Evolutionary conservation across 2,888 invertebrate genomes (phyloP).

Genomic region (Idaea biselata): DNA sequence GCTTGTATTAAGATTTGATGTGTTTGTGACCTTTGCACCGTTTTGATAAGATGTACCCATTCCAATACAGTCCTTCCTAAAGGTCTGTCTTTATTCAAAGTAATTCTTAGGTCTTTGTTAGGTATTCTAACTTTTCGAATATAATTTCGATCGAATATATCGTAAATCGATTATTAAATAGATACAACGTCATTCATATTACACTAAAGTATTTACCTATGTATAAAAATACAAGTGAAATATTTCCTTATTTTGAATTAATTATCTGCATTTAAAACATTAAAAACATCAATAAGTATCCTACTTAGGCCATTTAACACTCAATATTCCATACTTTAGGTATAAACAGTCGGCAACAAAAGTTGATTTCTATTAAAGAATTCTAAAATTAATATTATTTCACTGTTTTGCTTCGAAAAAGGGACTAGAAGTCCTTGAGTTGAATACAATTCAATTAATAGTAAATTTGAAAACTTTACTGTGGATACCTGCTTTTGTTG

Average conservation of each 20-base stretch:
- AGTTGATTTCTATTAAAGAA: too few species aligned
- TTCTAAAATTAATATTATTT: too few species aligned
- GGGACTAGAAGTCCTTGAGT: too few species aligned
- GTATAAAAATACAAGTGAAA: slow-evolving; percentile 21
- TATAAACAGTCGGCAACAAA: neutral
- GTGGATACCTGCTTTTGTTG: too few species aligned
- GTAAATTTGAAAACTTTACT: too few species aligned
- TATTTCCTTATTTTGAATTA: slow-evolving; percentile 45
- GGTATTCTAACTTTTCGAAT: neutral
- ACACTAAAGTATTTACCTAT: neutral
- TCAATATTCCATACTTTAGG: neutral
- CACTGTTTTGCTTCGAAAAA: too few species aligned
- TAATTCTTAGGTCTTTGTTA: neutral
- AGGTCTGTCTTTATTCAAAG: too few species aligned
- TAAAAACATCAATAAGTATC: slow-evolving; percentile 16
- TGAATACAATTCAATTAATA: too few species aligned
- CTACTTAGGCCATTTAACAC: slow-evolving; percentile 18
- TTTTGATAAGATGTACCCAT: too few species aligned
- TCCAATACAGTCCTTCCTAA: too few species aligned
- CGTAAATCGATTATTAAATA: slow-evolving; percentile 5
- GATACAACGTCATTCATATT: neutral
- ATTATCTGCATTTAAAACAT: slow-evolving; percentile 34
- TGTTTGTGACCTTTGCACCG: too few species aligned
- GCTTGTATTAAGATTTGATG: too few species aligned
- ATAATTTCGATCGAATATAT: slow-evolving; percentile 2